Conservation (phyloP, 1,140 invertebrate genomes). For the Elysia chlorotica region DNA sequence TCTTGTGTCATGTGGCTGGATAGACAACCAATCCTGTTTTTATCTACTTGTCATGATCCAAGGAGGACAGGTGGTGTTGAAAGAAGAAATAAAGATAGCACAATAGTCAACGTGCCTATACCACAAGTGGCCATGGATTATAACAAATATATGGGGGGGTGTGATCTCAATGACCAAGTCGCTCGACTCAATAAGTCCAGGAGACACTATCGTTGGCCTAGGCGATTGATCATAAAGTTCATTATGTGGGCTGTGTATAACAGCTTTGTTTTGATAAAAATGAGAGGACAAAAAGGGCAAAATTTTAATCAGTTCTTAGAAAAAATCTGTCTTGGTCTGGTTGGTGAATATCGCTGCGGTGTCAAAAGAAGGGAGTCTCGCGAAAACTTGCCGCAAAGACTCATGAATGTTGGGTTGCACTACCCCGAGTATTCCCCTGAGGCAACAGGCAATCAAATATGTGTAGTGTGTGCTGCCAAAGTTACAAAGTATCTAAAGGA, state of each 20-base stretch:
- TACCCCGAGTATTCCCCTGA: too few relatives aligned
- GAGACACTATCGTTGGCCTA: neutral
- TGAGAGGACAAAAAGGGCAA: neutral
- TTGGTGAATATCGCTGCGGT: neutral
- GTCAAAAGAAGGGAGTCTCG: too few relatives aligned
- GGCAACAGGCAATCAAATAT: too few relatives aligned
- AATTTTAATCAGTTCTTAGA: neutral
- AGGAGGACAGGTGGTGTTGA: too few relatives aligned
- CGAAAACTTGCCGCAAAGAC: too few relatives aligned
- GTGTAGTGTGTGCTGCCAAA: neutral
- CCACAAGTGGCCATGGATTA: neutral
- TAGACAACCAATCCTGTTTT: neutral
- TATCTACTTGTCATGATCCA: neutral
- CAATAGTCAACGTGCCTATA: neutral
- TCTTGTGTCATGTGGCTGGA: neutral
- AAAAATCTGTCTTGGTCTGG: neutral
- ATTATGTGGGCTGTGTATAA: neutral
- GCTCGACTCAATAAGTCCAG: neutral
- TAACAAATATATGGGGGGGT: slow-evolving; percentile 2
- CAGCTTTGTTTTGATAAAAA: neutral
- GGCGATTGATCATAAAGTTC: neutral
- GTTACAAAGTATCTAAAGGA: too few relatives aligned
- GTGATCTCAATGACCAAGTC: neutral
- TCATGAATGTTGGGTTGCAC: too few relatives aligned
- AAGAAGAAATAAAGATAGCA: neutral